Conservation (phyloP, 2,797 vertebrate genomes). For the Coluber constrictor region DNA sequence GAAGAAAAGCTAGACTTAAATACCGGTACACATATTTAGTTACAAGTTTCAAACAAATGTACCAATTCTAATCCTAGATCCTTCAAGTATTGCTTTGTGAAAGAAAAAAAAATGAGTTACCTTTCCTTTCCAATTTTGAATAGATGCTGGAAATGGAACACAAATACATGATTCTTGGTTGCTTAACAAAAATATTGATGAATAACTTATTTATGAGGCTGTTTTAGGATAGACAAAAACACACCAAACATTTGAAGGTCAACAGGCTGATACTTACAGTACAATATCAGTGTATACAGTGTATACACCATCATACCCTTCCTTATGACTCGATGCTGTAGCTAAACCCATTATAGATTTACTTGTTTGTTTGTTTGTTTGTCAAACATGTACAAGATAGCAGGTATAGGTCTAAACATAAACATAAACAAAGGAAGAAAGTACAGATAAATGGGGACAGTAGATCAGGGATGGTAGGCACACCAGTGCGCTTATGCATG, state of each 20-base stretch:
- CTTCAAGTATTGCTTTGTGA: neutral
- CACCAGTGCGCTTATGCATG: too few species aligned
- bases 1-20: neutral
- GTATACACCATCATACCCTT: neutral
- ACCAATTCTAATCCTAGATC: neutral
- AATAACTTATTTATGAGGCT: neutral
- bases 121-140: neutral
- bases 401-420: too few species aligned
- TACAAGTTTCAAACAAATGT: neutral
- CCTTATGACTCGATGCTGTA: neutral
- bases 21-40: neutral
- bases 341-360: neutral
- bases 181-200: neutral
- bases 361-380: too few species aligned
- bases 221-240: neutral
- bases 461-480: too few species aligned
- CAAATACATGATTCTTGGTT: neutral
- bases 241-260: neutral
- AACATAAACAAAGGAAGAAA: too few species aligned
- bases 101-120: neutral
- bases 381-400: too few species aligned
- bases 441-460: too few species aligned
- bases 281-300: neutral
- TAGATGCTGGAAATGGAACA: too few species aligned
- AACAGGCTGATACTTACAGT: neutral